Conservation (phyloP, 2,797 vertebrate species). For the Cossypha dichroa region DNA sequence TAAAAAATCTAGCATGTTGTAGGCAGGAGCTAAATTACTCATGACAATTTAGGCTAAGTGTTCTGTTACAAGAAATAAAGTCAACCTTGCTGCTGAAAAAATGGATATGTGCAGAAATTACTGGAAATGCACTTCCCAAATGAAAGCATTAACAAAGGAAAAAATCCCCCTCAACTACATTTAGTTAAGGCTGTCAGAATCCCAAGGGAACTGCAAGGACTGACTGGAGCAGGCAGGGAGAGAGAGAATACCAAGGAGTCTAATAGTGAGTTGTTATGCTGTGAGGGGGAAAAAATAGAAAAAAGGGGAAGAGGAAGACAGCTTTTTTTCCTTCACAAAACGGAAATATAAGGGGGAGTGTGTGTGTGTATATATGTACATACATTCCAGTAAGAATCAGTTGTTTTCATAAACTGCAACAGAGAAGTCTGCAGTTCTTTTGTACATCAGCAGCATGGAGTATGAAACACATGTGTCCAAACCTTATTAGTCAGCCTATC, state of each 20-base stretch:
- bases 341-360: background rate
- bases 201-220: background rate
- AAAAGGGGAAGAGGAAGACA: background rate
- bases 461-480: rapidly evolving
- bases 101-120: background rate
- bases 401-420: background rate
- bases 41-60: background rate
- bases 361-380: background rate
- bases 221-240: background rate
- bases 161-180: background rate
- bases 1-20: background rate
- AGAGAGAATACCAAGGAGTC: background rate
- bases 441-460: background rate
- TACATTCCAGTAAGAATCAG: background rate
- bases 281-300: background rate
- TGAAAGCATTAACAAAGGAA: background rate
- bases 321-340: background rate
- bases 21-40: background rate
- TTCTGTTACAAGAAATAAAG: background rate
- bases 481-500: background rate
- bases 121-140: background rate
- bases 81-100: background rate
- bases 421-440: background rate
- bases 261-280: background rate
- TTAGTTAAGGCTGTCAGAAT: background rate